Evolutionary conservation across 2,113 vertebrate genomes (phyloP).

Genomic region (Sander lucioperca): DNA sequence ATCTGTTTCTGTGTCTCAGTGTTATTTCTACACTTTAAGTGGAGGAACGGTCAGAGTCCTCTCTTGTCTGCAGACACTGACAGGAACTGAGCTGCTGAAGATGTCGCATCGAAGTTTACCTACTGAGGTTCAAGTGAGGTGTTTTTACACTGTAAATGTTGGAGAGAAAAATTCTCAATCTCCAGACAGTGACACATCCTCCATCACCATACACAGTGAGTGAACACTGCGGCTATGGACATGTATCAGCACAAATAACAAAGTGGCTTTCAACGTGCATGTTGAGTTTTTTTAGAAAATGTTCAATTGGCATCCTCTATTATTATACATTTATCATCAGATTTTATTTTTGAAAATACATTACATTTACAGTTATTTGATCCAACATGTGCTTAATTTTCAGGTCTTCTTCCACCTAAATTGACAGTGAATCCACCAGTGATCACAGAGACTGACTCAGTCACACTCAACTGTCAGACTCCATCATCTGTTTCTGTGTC

Average conservation of each 20-base stretch:
- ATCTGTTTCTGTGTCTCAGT: background rate
- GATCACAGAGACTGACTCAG: constrained; percentile 29
- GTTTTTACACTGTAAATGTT: too few species aligned
- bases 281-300: too few species aligned
- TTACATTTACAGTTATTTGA: too few species aligned
- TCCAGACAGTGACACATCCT: too few species aligned
- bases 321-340: too few species aligned
- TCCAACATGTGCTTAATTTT: background rate
- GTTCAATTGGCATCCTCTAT: too few species aligned
- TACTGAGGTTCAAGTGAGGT: background rate
- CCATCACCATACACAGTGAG: too few species aligned
- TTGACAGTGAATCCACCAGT: constrained; percentile 8
- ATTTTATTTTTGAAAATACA: too few species aligned
- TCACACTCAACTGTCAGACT: constrained; percentile 32
- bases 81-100: background rate
- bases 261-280: too few species aligned
- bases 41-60: background rate
- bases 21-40: background rate
- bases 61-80: background rate
- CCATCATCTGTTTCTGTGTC: background rate
- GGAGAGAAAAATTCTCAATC: too few species aligned
- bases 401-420: constrained; percentile 20
- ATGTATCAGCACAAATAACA: too few species aligned
- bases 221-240: too few species aligned
- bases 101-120: background rate